A percentile compares a stretch with the other conserved stretches of the same genome.
phyloP scores from a whole-genome alignment of 2,113 vertebrate genomes.

The Bombycilla garrulus region DNA sequence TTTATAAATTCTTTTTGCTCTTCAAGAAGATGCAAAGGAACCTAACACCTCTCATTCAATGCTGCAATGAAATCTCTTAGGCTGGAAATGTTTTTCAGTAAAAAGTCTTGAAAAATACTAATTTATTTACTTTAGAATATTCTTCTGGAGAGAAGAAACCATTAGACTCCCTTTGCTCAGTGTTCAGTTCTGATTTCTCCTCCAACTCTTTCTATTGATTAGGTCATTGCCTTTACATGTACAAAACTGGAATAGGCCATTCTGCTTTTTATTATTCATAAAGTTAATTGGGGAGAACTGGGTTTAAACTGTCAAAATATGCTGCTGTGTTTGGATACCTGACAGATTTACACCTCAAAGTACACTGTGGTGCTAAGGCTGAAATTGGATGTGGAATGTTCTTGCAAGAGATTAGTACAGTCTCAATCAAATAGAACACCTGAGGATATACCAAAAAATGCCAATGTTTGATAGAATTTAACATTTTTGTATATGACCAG shows the following conservation, averaged over 20 bases:
- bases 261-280: slow-evolving; percentile 4
- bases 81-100: background rate
- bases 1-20: slow-evolving; percentile 33
- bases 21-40: slow-evolving; percentile 5
- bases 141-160: background rate
- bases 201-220: background rate
- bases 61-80: background rate
- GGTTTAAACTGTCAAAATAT: background rate
- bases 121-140: background rate
- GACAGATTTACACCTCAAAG: slow-evolving; percentile 48
- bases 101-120: background rate
- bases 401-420: background rate
- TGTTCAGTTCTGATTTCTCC: background rate
- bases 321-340: slow-evolving; percentile 33
- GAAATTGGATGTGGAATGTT: background rate
- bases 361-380: background rate
- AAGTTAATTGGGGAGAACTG: background rate
- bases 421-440: slow-evolving; percentile 14
- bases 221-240: background rate
- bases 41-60: background rate
- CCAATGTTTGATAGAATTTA: background rate
- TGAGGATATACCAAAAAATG: background rate
- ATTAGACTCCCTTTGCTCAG: background rate
- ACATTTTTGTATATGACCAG: background rate
- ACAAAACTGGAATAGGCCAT: background rate